Base-by-base conservation (phyloP, 2,797 vertebrate species). In the Enteromius thamalakanensis region DNA sequence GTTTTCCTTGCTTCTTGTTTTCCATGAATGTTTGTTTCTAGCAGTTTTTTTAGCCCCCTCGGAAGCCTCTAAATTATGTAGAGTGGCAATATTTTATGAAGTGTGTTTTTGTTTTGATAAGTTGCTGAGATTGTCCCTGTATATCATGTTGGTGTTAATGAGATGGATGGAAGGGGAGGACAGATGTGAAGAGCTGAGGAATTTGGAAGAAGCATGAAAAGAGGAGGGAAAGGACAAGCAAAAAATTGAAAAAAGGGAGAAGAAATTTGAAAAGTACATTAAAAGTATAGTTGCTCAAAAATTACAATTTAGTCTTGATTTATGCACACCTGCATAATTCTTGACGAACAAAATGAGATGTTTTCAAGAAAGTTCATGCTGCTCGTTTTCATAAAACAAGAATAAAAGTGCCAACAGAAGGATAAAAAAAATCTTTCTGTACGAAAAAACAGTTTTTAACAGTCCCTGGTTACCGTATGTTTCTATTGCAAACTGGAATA, bases 101-200 rank as follows among this genome's bases (percentile, higher is more conserved):
- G 29, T 65, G 58, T 17, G 21, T 75, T 65, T 71, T 64, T 62
- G 29, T 42, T 81, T 53, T 81, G 42, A 65, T 37, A 55, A 34
- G 11, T 67, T 42, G 32, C 45, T 82, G 23, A 76, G 72, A 76
- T 65, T 60, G 58, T 68, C 81, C 34, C 12, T 69, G 23, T 76
- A 69, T 68, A 76, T 76, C 81, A 82, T 82, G 17, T 76, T 45
- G 47, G 34, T 65, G 23, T 67, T 58, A 76, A 49, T 70, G 51
- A 69, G 74, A 68, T 58, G 23, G n/a, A 26, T 17, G 49, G 37
- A 68, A 53, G 53, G 19, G 47, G 47, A 76, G 45, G 71, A 76
- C 32, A 62, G 6, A n/a, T 32, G 15, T 0, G 7, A 76, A 34
- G 23, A 51, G 70, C n/a, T 81, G 58, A 34, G 53, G 1, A 76